Conservation (phyloP, 2,113 vertebrate species). For the Redunca redunca region DNA sequence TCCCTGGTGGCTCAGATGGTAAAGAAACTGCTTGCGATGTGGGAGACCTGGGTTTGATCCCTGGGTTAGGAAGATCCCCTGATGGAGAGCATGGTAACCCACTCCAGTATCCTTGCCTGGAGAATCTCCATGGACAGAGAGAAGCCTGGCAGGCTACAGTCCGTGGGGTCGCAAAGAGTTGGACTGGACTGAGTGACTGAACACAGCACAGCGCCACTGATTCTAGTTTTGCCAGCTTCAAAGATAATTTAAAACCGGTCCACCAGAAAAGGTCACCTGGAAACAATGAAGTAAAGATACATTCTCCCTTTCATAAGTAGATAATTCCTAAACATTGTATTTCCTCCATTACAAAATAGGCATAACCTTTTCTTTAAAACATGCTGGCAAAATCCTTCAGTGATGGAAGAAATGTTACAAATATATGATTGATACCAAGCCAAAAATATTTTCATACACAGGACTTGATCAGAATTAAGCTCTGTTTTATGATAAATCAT, state of each 20-base stretch:
- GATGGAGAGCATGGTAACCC: not conserved
- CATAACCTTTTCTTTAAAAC: not conserved
- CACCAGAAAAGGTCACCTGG: not conserved
- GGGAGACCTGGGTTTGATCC: not conserved
- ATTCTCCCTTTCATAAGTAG: not conserved
- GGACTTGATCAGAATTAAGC: not conserved
- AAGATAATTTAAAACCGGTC: not conserved
- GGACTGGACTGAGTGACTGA: not conserved
- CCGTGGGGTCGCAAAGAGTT: not conserved
- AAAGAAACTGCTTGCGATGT: not conserved
- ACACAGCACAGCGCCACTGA: accelerated
- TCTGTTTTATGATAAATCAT: not conserved
- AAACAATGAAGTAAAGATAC: not conserved
- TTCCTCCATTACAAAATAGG: not conserved
- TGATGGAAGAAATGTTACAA: not conserved
- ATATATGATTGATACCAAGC: not conserved
- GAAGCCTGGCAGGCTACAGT: not conserved
- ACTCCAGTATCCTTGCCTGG: not conserved
- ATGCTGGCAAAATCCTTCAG: not conserved
- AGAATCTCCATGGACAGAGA: not conserved
- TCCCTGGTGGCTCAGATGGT: not conserved
- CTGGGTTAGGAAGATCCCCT: not conserved
- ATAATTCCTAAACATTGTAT: not conserved
- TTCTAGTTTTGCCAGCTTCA: not conserved
- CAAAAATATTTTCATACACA: not conserved